A percentile compares a stretch with the other conserved stretches of the same genome.
phyloP scores from a whole-genome alignment of 2,888 invertebrate genomes.

The Drosophila neutralis region DNA sequence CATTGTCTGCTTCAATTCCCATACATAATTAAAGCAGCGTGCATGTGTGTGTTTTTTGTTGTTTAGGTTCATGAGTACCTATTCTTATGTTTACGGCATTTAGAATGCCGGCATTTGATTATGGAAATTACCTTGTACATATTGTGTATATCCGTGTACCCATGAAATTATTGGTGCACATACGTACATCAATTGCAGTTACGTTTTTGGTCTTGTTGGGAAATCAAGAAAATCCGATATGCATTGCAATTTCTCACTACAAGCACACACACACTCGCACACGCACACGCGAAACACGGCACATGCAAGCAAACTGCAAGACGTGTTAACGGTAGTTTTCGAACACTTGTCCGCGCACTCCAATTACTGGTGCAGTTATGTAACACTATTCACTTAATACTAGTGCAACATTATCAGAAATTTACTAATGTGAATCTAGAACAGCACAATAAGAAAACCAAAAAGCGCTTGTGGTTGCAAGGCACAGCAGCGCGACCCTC shows the following conservation, averaged over 20 bases:
- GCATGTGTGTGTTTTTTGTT: background rate
- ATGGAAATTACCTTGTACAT: slow-evolving; percentile 53
- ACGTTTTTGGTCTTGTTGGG: slow-evolving; percentile 25
- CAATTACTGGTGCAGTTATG: slow-evolving; percentile 6
- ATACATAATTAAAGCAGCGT: slow-evolving; percentile 3
- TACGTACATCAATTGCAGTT: slow-evolving; percentile 23
- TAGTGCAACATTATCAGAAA: slow-evolving; percentile 3
- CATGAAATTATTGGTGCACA: slow-evolving; percentile 44
- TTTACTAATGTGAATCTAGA: slow-evolving; percentile 18
- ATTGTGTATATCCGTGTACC: slow-evolving; percentile 31
- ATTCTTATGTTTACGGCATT: background rate
- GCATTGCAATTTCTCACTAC: slow-evolving; percentile 65
- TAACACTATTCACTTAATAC: background rate
- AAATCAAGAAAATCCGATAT: slow-evolving; percentile 72
- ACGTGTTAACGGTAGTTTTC: slow-evolving; percentile 18
- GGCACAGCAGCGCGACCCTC: background rate
- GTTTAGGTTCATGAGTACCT: slow-evolving; percentile 32
- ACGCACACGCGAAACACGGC: slow-evolving; percentile 1
- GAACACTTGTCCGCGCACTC: background rate
- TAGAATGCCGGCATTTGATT: slow-evolving; percentile 32
- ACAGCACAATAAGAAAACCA: slow-evolving; percentile 29
- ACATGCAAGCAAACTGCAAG: slow-evolving; percentile 12
- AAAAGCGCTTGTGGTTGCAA: slow-evolving; percentile 13
- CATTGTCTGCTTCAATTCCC: slow-evolving; percentile 28
- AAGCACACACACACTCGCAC: slow-evolving; percentile 9